phyloP scores from a whole-genome alignment of 1,140 invertebrate genomes.

The Nylanderia fulva region DNA sequence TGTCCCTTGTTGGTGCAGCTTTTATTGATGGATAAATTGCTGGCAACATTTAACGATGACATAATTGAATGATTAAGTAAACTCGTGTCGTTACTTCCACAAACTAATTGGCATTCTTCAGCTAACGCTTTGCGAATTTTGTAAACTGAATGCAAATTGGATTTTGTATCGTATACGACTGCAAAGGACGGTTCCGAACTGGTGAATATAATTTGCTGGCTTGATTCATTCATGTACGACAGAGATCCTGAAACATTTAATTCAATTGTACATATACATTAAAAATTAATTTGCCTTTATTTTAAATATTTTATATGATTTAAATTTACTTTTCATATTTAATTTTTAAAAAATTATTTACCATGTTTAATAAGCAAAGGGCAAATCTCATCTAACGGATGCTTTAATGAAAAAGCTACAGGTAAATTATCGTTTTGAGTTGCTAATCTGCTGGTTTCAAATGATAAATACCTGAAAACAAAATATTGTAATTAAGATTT shows the following conservation, averaged over 20 bases:
- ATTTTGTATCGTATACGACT: slow-evolving; percentile 91
- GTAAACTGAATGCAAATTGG: slow-evolving; percentile 93
- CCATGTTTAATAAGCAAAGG: slow-evolving; percentile 92
- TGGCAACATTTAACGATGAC: slow-evolving; percentile 76
- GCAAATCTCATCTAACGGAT: slow-evolving; percentile 95
- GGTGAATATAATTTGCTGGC: slow-evolving; percentile 88
- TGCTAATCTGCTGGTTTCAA: slow-evolving; percentile 78
- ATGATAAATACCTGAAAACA: slow-evolving; percentile 75
- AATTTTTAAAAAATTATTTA: slow-evolving; percentile 48
- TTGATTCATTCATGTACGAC: slow-evolving; percentile 88
- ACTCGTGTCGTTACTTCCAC: slow-evolving; percentile 85
- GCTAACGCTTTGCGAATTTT: slow-evolving; percentile 90
- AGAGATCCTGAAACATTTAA: slow-evolving; percentile 76
- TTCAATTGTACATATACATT: background rate
- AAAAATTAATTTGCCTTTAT: background rate
- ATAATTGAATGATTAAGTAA: slow-evolving; percentile 85
- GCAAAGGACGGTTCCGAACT: slow-evolving; percentile 89
- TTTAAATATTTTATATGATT: no score
- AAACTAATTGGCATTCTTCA: slow-evolving; percentile 90
- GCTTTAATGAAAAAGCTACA: slow-evolving; percentile 91
- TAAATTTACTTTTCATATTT: background rate
- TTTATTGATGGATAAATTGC: slow-evolving; percentile 75
- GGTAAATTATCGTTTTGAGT: slow-evolving; percentile 76
- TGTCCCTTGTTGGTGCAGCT: slow-evolving; percentile 77
- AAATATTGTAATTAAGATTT: background rate